phyloP scores from a whole-genome alignment of 2,888 invertebrate species.

The Netelia inedita region DNA sequence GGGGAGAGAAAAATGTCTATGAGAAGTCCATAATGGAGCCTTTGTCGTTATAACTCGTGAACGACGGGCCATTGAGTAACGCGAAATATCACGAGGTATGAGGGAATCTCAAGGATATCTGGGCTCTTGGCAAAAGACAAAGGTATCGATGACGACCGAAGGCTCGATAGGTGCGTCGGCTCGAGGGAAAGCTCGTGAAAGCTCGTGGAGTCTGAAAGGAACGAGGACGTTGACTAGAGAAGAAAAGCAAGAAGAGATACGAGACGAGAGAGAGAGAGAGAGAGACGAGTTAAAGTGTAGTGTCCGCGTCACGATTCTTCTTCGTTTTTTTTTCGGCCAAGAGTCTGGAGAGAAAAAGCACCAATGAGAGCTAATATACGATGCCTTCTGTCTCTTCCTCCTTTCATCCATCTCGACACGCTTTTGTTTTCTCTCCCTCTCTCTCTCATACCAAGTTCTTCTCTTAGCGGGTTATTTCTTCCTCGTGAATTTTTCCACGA shows the following conservation, averaged over 20 bases:
- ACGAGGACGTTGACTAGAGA: slow-evolving; percentile 6
- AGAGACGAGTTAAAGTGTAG: slow-evolving; percentile 23
- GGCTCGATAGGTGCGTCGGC: neutral
- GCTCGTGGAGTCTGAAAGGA: neutral
- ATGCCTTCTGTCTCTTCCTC: slow-evolving; percentile 23
- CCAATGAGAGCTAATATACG: slow-evolving; percentile 55
- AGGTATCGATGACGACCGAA: slow-evolving; percentile 39
- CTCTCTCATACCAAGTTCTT: slow-evolving; percentile 20
- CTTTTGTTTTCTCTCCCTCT: slow-evolving; percentile 30
- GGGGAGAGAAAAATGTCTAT: neutral
- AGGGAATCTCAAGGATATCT: slow-evolving; percentile 13
- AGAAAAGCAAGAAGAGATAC: slow-evolving; percentile 20
- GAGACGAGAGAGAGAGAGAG: slow-evolving; percentile 1
- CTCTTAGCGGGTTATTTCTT: slow-evolving; percentile 31
- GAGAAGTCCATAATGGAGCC: neutral
- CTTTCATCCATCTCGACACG: neutral
- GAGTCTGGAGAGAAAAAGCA: slow-evolving; percentile 40
- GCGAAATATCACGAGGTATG: neutral
- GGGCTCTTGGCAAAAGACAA: slow-evolving; percentile 30
- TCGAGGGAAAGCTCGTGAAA: slow-evolving; percentile 9
- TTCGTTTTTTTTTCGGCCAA: slow-evolving; percentile 4
- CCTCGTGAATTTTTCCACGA: slow-evolving; percentile 37
- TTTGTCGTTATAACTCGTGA: neutral
- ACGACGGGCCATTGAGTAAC: neutral
- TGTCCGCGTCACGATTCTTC: too few relatives aligned